These are phyloP conservation scores for Drosophila melanogaster DNA, from an alignment of 1,140 invertebrate genomes.

Conservation along the genomic window Release_6_plus_ISO1_MT NT_033777.3:26411501-26412000, in stretches of 20 bases:
- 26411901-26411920: slow-evolving; percentile 79
- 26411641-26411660: slow-evolving; percentile 61
- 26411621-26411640: neutral
- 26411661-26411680: slow-evolving; percentile 59
- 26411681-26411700: slow-evolving; percentile 38
- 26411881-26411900: slow-evolving; percentile 57
- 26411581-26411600: slow-evolving; percentile 8
- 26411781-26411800: slow-evolving; percentile 62
- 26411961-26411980: slow-evolving; percentile 45
- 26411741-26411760: slow-evolving; percentile 72
- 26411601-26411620: slow-evolving; percentile 15
- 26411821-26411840: slow-evolving; percentile 79
- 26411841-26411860: slow-evolving; percentile 22
- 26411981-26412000: slow-evolving; percentile 3
- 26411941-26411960: slow-evolving; percentile 78
- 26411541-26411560: neutral
- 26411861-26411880: slow-evolving; percentile 48
- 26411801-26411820: slow-evolving; percentile 35
- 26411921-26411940: slow-evolving; percentile 83
- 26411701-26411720: slow-evolving; percentile 78
- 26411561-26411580: slow-evolving; percentile 6
- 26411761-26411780: slow-evolving; percentile 64
- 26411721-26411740: slow-evolving; percentile 80
- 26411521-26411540: neutral
- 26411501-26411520: neutral